phyloP scores from a whole-genome alignment of 2,113 vertebrate species.

The Hippocampus zosterae region DNA sequence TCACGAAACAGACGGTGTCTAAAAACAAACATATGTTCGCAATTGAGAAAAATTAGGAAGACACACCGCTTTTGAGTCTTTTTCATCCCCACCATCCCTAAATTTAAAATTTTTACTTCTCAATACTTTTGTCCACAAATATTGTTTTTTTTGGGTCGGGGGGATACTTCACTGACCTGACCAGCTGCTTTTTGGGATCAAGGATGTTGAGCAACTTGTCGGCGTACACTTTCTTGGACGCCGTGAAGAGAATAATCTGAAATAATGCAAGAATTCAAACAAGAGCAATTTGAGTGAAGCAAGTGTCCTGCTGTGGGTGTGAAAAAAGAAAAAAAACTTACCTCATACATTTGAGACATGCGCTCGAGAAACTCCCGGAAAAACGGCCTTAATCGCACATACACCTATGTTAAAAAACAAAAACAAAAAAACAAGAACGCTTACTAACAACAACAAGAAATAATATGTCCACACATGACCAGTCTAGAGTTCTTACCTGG shows the following conservation, averaged over 20 bases:
- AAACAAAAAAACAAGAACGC: background rate
- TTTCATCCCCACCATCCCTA: no score
- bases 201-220: slow-evolving; percentile 99
- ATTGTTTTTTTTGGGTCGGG: background rate
- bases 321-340: slow-evolving; percentile 52
- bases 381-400: slow-evolving; percentile 96
- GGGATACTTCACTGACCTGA: slow-evolving; percentile 78
- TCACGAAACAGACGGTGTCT: slow-evolving; percentile 97
- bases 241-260: slow-evolving; percentile 99
- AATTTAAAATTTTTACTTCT: no score
- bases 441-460: background rate
- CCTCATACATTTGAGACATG: slow-evolving; percentile 99
- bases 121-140: no score
- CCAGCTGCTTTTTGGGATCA: slow-evolving; percentile 96
- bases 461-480: background rate
- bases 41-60: background rate
- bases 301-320: background rate
- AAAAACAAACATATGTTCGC: background rate
- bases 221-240: slow-evolving; percentile 99
- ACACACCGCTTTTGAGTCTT: no score
- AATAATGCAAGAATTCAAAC: slow-evolving; percentile 4
- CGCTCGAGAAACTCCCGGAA: slow-evolving; percentile 97
- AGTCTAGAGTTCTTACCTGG: slow-evolving; percentile 78
- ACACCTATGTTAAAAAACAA: slow-evolving; percentile 74
- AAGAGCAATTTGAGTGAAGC: background rate